phyloP scores from a whole-genome alignment of 1,140 invertebrate genomes.

The Probaryconus sp. region DNA sequence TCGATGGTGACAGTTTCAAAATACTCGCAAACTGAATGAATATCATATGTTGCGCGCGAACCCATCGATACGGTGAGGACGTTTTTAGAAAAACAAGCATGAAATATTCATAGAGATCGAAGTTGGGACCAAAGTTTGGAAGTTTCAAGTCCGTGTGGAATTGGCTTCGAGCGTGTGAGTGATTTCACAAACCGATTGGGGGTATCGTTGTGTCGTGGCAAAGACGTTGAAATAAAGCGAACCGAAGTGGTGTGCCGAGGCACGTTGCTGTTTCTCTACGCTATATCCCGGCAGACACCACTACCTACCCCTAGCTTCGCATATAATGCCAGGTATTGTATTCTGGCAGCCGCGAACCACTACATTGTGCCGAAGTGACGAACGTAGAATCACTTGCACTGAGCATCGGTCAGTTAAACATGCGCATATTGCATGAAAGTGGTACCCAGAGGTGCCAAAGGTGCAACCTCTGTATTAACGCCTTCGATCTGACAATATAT shows the following conservation, averaged over 20 bases:
- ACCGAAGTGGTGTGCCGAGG: constrained; percentile 22
- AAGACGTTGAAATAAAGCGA: constrained; percentile 56
- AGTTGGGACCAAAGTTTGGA: too few species aligned
- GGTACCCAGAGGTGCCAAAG: constrained; percentile 70
- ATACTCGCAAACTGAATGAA: too few species aligned
- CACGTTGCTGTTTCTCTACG: constrained; percentile 32
- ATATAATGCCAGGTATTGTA: constrained; percentile 42
- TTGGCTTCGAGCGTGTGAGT: too few species aligned
- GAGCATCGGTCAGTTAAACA: constrained; percentile 78
- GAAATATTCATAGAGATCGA: too few species aligned
- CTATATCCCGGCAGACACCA: constrained; percentile 43
- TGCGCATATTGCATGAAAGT: constrained; percentile 79
- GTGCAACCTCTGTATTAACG: constrained; percentile 77
- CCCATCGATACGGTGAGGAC: too few species aligned
- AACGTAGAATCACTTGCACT: constrained; percentile 57
- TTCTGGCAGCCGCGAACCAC: constrained; percentile 37
- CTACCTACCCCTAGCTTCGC: constrained; percentile 27
- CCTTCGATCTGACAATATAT: constrained; percentile 64
- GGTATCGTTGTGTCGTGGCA: constrained; percentile 25
- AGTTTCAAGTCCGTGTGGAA: too few species aligned
- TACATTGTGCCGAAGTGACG: constrained; percentile 51
- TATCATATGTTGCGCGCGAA: too few species aligned
- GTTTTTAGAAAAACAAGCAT: too few species aligned
- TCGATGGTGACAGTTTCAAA: too few species aligned
- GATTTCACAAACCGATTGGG: constrained; percentile 13